phyloP scores from a whole-genome alignment of 2,113 vertebrate genomes.

The Otocyon megalotis region DNA sequence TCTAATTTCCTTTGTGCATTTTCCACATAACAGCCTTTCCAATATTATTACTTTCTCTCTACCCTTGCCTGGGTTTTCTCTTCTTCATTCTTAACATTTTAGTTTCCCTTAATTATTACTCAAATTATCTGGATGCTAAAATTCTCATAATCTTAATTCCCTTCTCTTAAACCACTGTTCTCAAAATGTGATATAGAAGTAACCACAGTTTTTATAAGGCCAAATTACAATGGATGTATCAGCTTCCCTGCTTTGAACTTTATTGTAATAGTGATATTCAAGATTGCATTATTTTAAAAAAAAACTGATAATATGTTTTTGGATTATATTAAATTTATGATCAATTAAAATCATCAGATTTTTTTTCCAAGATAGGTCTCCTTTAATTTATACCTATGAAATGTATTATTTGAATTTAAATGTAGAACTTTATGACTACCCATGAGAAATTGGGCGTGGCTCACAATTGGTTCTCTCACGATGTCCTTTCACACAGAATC shows the following conservation, averaged over 20 bases:
- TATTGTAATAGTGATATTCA: neutral
- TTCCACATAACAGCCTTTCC: neutral
- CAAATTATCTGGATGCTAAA: neutral
- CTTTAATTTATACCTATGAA: neutral
- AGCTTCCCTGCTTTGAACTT: neutral
- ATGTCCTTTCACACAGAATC: neutral
- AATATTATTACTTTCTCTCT: neutral
- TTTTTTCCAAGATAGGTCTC: neutral
- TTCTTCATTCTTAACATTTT: neutral
- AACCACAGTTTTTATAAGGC: neutral
- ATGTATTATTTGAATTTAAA: slow-evolving; percentile 28
- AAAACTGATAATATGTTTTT: neutral
- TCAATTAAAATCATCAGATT: neutral
- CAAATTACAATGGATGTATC: neutral
- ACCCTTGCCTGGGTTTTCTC: neutral
- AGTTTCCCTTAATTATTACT: neutral
- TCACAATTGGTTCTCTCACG: neutral
- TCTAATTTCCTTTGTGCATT: neutral
- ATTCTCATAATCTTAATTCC: neutral
- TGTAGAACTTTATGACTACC: neutral
- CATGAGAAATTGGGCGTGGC: neutral
- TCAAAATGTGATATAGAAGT: neutral
- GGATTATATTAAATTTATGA: neutral
- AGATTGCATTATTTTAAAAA: neutral
- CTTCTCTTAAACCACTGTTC: neutral